These are phyloP conservation scores for Struthio camelus DNA, from an alignment of 2,113 vertebrate genomes.

Conservation along the genomic window DNA sequence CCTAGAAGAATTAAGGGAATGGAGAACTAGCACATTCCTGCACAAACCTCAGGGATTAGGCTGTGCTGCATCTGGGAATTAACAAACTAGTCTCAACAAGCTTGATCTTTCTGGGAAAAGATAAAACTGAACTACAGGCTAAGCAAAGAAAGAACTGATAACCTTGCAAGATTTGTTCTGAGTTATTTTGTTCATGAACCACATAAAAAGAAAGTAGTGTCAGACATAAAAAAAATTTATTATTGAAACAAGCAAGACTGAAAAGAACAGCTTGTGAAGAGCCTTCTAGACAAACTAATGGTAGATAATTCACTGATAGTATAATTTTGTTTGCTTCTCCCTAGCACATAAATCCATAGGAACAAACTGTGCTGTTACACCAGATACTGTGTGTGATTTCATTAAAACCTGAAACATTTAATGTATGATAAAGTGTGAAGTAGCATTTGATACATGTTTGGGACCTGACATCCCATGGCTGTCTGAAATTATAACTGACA, in stretches of 20 bases:
- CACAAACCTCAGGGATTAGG: conserved; percentile 73
- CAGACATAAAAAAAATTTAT: conserved; percentile 31
- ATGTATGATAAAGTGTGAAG: neutral
- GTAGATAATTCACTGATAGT: conserved; percentile 64
- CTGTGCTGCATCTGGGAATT: conserved; percentile 70
- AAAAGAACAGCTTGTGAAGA: conserved; percentile 66
- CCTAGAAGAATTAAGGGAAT: conserved; percentile 60
- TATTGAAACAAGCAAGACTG: conserved; percentile 55
- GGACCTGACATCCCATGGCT: neutral
- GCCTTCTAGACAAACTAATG: conserved; percentile 61
- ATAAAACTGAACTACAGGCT: conserved; percentile 64
- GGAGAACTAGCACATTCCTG: conserved; percentile 72
- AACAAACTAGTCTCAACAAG: conserved; percentile 73
- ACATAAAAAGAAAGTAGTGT: conserved; percentile 62
- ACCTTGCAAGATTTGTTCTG: conserved; percentile 62
- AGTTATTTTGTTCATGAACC: conserved; percentile 50
- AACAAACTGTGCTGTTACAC: conserved; percentile 59
- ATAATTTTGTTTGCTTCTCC: conserved; percentile 49
- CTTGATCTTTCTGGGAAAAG: conserved; percentile 73
- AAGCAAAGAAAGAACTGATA: conserved; percentile 72
- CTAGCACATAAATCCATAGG: conserved; percentile 37
- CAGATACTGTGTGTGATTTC: neutral
- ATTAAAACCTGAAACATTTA: conserved; percentile 8
- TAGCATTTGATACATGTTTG: neutral
- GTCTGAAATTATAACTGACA: neutral